Base-by-base conservation (phyloP, 1,140 invertebrate species). In the Ptiloglossa arizonensis region DNA sequence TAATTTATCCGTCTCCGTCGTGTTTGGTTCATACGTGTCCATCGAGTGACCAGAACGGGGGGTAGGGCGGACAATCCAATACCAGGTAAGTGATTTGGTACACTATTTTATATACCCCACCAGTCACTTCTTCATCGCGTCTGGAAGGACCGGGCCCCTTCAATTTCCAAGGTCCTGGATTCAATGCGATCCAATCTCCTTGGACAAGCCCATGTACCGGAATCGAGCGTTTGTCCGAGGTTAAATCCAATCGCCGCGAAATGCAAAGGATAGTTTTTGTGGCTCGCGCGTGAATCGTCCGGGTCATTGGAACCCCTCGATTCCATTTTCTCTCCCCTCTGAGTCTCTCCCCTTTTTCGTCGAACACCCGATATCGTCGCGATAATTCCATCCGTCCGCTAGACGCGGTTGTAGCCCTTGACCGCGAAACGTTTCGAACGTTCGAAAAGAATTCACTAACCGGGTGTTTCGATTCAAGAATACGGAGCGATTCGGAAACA, bases 161-260 rank as follows among this genome's bases (percentile, higher is more conserved):
- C 81, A 32, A 56, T 57, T n/a, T 54, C 69, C 81, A 83, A 82
- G 83, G 80, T 72, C 73, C 57, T 27, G 27, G 57, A 76, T 84
- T 82, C 84, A 84, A 87, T 87, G 75, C 73, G 78, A 87, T 83
- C 84, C 85, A 87, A 87, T 87, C 81, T 84, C 48, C 74, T 74
- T 66, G 59, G 82, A 87, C 84, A 81, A 86, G 66, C 52, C 67
- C 57, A 56, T 54, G 57, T 38, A 24, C 66, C 48, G 2, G 48
- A n/a, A 69, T 57, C 66, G 75, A 70, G 32, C 62, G 67, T 83
- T 83, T 80, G 63, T 52, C 32, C 54, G 50, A 35, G 71, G 68
- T 81, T 76, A 81, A 86, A 86, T 81, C 70, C 83, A 86, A 86
- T 86, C 74, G 78, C 50, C 41, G 24, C 38, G 48, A 79, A 86